phyloP scores from a whole-genome alignment of 1,140 invertebrate species.

The Drosophila sturtevanti region DNA sequence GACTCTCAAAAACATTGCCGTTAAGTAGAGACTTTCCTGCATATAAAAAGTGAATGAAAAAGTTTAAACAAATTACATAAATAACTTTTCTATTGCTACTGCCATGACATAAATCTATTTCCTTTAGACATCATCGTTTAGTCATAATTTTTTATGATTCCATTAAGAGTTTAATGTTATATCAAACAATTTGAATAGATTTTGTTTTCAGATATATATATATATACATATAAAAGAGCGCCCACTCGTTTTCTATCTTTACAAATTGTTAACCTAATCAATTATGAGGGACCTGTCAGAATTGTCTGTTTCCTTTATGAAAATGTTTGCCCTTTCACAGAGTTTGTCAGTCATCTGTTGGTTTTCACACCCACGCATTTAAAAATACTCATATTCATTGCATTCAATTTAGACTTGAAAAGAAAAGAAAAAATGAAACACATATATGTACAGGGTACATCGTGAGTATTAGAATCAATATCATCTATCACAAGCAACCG shows the following conservation, averaged over 20 bases:
- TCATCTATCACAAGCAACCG: not conserved
- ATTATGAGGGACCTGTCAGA: slow-evolving; percentile 4
- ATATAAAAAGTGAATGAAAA: too few relatives aligned
- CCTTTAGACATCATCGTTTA: not conserved
- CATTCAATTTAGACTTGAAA: not conserved
- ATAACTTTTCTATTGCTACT: too few relatives aligned
- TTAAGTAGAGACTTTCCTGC: too few relatives aligned
- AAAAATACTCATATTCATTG: not conserved
- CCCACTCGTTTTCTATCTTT: too few relatives aligned
- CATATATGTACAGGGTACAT: too few relatives aligned
- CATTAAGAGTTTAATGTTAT: not conserved
- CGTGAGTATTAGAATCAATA: too few relatives aligned
- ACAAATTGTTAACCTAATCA: not conserved
- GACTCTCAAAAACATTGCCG: too few relatives aligned
- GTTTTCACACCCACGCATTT: not conserved
- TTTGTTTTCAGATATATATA: not conserved
- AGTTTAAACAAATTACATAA: too few relatives aligned
- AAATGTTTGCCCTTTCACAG: not conserved
- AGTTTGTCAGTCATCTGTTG: not conserved
- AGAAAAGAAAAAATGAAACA: not conserved
- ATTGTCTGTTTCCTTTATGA: not conserved
- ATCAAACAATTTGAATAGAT: not conserved
- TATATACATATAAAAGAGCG: too few relatives aligned
- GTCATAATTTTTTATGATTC: not conserved
- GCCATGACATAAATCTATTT: too few relatives aligned